These are phyloP conservation scores for Elmis aenea DNA, from an alignment of 2,888 invertebrate genomes.

Conservation along the genomic window DNA sequence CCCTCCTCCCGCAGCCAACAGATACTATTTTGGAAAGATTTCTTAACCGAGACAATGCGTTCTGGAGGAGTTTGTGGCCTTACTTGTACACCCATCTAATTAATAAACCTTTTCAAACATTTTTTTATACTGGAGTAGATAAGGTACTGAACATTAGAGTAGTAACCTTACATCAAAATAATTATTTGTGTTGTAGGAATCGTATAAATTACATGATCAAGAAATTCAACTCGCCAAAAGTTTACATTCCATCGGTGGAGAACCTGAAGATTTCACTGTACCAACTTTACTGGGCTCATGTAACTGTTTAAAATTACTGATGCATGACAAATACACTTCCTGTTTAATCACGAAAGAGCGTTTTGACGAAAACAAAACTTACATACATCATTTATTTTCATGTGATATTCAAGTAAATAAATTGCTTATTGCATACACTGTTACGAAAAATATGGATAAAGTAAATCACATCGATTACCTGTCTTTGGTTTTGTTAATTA, in stretches of 20 bases:
- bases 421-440: constrained; percentile 32
- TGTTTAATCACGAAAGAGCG: constrained; percentile 36
- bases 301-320: constrained; percentile 35
- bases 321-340: constrained; percentile 26
- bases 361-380: constrained; percentile 26
- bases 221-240: constrained; percentile 38
- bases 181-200: constrained; percentile 23
- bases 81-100: constrained; percentile 67
- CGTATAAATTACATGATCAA: constrained; percentile 39
- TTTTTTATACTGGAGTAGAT: constrained; percentile 79
- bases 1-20: constrained; percentile 37
- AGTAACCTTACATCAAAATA: too few species aligned
- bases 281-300: constrained; percentile 31
- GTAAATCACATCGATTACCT: constrained; percentile 10
- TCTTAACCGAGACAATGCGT: constrained; percentile 61
- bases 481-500: constrained; percentile 30
- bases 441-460: constrained; percentile 24
- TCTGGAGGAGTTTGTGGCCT: constrained; percentile 72
- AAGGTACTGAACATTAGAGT: too few species aligned
- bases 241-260: constrained; percentile 26
- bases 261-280: constrained; percentile 25
- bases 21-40: constrained; percentile 46
- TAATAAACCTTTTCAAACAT: constrained; percentile 61
- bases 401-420: constrained; percentile 36
- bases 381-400: constrained; percentile 38